Percentiles rank a stretch among this genome's conserved stretches.
Evolutionary conservation across 2,113 vertebrate species (phyloP).

Genomic region (Galemys pyrenaicus): DNA sequence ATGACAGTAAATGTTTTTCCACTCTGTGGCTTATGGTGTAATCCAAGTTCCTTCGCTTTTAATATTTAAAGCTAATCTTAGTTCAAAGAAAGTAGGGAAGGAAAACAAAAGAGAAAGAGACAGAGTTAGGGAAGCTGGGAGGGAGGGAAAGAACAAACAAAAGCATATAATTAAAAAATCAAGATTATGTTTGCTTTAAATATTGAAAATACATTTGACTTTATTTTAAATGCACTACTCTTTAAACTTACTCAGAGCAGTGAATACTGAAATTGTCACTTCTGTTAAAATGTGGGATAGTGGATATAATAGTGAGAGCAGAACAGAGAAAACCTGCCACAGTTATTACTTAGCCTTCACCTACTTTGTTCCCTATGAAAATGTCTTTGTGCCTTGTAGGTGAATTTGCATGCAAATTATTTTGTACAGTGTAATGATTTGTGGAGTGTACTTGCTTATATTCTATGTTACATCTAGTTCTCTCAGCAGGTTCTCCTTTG

Average conservation of each 20-base stretch:
- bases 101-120: not conserved
- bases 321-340: not conserved
- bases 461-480: not conserved
- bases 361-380: not conserved
- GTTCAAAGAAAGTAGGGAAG: not conserved
- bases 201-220: not conserved
- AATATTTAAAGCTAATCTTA: not conserved
- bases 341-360: not conserved
- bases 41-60: not conserved
- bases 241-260: not conserved
- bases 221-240: not conserved
- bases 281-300: not conserved
- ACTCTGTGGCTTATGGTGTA: not conserved
- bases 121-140: fast-evolving
- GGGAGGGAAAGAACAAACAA: not conserved
- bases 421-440: not conserved
- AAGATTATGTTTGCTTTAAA: not conserved
- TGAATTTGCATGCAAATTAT: not conserved
- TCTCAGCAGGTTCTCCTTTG: not conserved
- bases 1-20: not conserved
- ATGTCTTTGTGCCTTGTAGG: not conserved
- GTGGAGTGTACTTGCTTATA: not conserved
- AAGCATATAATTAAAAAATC: not conserved
- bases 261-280: not conserved
- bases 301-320: not conserved